Conservation (phyloP, 2,888 invertebrate genomes). For the Odiellus spinosus region DNA sequence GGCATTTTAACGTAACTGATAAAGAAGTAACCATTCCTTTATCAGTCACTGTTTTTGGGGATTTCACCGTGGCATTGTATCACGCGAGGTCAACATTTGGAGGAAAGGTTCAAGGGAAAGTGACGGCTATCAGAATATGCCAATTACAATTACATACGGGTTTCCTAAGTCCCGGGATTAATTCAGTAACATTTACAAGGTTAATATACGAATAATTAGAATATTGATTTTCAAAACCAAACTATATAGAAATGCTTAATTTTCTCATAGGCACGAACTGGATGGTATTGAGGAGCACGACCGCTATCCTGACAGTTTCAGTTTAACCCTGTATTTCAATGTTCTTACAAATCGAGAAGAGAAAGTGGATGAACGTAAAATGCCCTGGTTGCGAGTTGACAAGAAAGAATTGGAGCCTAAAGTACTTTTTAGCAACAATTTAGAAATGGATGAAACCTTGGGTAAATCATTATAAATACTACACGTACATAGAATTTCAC, state of each 20-base stretch:
- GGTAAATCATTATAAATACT: conserved; percentile 3
- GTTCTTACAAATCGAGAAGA: conserved; percentile 39
- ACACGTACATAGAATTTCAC: too few species aligned
- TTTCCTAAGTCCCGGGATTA: conserved; percentile 39
- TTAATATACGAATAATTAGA: conserved; percentile 25
- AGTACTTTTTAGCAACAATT: conserved; percentile 53
- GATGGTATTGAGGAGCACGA: conserved; percentile 58
- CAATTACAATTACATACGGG: conserved; percentile 81
- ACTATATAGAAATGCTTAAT: too few species aligned
- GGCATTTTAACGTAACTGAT: conserved; percentile 30
- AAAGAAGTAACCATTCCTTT: conserved; percentile 43
- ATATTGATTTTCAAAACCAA: too few species aligned
- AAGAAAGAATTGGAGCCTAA: conserved; percentile 32
- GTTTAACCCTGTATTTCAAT: conserved; percentile 49
- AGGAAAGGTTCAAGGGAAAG: conserved; percentile 39
- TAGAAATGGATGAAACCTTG: conserved; percentile 50
- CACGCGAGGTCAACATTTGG: conserved; percentile 76
- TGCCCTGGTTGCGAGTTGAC: conserved; percentile 16
- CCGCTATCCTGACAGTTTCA: conserved; percentile 46
- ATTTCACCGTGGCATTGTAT: conserved; percentile 61
- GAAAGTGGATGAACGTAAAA: conserved; percentile 18
- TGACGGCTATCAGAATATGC: conserved; percentile 57
- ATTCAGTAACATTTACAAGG: conserved; percentile 22
- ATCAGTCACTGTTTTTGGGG: conserved; percentile 50
- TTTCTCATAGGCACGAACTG: conserved; percentile 39